Evolutionary conservation across 2,888 invertebrate species (phyloP).

Genomic region (Leucophenga maculata): DNA sequence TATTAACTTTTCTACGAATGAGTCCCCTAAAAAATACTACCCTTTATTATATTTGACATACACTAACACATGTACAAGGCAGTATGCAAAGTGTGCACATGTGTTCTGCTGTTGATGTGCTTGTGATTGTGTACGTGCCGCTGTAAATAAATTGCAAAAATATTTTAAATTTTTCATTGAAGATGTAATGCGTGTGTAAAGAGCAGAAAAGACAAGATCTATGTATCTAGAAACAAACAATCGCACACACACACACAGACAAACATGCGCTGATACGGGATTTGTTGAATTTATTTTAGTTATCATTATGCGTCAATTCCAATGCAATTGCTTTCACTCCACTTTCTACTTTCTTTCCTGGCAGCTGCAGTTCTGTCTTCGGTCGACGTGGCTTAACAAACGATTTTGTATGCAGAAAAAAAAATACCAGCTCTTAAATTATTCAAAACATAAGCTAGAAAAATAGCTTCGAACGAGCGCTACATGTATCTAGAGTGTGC

Average conservation of each 20-base stretch:
- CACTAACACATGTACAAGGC: not conserved
- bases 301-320: conserved; percentile 15
- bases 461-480: not conserved
- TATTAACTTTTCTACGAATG: no score
- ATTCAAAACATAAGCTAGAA: conserved; percentile 24
- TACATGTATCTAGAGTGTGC: not conserved
- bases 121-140: not conserved
- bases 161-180: conserved; percentile 58
- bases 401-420: not conserved
- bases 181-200: not conserved
- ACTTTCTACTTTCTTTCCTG: not conserved
- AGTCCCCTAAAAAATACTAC: no score
- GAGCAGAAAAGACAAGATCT: not conserved
- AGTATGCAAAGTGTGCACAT: not conserved
- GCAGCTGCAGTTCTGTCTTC: not conserved
- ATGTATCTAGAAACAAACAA: not conserved
- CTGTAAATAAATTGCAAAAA: conserved; percentile 59
- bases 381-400: conserved; percentile 1
- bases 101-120: conserved; percentile 21
- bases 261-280: not conserved
- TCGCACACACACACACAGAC: not conserved
- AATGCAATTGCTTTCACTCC: not conserved
- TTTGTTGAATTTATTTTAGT: conserved; percentile 13
- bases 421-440: conserved; percentile 11
- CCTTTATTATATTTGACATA: not conserved